A percentile compares a stretch with the other conserved stretches of the same genome.
These are phyloP conservation scores for Sicus ferrugineus DNA, from an alignment of 2,888 invertebrate genomes.

Conservation along the genomic window DNA sequence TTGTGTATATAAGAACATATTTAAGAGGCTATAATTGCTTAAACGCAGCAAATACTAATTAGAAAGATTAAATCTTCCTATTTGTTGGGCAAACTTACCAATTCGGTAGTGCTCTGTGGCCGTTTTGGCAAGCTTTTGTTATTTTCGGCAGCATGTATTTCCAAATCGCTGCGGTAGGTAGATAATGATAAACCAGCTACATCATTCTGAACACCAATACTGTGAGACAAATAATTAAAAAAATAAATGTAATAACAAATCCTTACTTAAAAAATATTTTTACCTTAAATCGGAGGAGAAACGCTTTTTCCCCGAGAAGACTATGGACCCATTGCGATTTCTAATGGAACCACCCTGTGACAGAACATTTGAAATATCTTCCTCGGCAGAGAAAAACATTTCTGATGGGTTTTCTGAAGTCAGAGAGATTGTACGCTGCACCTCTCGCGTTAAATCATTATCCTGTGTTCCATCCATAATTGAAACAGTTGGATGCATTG, in stretches of 20 bases:
- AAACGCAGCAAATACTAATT: conserved; percentile 16
- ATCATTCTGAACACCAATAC: conserved; percentile 61
- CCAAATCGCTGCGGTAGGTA: conserved; percentile 70
- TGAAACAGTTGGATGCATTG: conserved; percentile 5
- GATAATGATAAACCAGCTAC: conserved; percentile 63
- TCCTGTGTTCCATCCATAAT: conserved; percentile 45
- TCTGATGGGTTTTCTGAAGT: conserved; percentile 91
- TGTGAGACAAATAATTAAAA: conserved; percentile 35
- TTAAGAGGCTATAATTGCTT: conserved; percentile 24
- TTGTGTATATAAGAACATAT: neutral
- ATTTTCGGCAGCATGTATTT: conserved; percentile 70
- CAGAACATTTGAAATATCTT: conserved; percentile 72
- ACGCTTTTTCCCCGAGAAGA: conserved; percentile 62
- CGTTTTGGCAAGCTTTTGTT: conserved; percentile 66
- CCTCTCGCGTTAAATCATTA: conserved; percentile 60
- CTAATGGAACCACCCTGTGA: conserved; percentile 60
- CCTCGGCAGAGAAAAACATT: conserved; percentile 92
- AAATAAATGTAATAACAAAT: conserved; percentile 3
- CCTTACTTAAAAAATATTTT: neutral
- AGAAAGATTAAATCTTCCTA: neutral
- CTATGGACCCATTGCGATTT: conserved; percentile 60
- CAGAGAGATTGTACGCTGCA: conserved; percentile 83
- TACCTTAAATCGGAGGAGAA: conserved; percentile 64
- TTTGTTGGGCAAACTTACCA: conserved; percentile 58
- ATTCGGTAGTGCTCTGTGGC: conserved; percentile 64